Conservation (phyloP, 2,797 vertebrate genomes). For the Scyliorhinus canicula region DNA sequence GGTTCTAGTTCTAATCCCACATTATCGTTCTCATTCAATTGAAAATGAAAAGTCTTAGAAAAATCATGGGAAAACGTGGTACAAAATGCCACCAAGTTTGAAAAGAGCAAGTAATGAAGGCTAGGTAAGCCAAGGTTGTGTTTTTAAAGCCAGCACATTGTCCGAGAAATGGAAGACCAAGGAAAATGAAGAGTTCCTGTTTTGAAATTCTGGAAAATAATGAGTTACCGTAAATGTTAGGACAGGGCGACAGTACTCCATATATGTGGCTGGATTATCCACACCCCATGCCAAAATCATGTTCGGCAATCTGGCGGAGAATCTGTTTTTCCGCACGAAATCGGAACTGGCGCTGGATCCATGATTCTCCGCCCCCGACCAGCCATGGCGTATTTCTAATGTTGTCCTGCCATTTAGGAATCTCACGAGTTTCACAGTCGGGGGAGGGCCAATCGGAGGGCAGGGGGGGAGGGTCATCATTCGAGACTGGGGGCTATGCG, state of each 20-base stretch:
- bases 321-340: no score
- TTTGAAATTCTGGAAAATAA: background rate
- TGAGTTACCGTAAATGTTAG: background rate
- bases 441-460: no score
- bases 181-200: background rate
- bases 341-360: no score
- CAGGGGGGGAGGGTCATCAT: no score
- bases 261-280: no score
- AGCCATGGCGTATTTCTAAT: no score
- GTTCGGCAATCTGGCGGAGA: no score
- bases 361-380: no score
- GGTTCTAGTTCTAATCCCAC: background rate
- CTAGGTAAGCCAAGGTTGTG: background rate
- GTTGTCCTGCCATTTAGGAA: no score
- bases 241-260: background rate
- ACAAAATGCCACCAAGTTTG: background rate
- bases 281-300: no score
- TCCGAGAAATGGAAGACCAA: background rate
- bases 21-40: background rate
- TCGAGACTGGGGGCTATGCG: no score
- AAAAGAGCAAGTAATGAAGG: background rate
- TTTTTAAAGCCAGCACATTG: background rate
- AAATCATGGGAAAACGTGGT: background rate
- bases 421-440: no score
- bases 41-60: background rate